These are phyloP conservation scores for Thermophis baileyi DNA, from an alignment of 2,113 vertebrate genomes.

Conservation along the genomic window DNA sequence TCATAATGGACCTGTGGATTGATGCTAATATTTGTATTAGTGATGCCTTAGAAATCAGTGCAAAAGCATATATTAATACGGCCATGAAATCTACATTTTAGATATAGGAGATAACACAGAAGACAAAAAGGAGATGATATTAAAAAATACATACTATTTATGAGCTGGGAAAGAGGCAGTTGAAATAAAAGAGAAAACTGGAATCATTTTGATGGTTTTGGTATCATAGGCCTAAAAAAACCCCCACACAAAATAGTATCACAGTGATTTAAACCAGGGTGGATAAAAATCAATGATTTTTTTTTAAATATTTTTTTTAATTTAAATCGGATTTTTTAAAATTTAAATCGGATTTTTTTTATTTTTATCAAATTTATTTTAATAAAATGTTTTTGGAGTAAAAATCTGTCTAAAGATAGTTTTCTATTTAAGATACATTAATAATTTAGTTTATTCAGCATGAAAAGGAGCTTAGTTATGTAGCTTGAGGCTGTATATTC, in stretches of 20 bases:
- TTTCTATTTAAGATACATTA: too few relatives aligned
- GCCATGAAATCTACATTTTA: neutral
- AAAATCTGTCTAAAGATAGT: too few relatives aligned
- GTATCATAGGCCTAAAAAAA: neutral
- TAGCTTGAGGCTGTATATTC: too few relatives aligned
- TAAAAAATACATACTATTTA: neutral
- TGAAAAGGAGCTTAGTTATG: too few relatives aligned
- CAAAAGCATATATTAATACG: neutral
- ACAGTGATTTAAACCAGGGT: neutral
- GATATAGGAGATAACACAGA: neutral
- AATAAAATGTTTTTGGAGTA: too few relatives aligned
- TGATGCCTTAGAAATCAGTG: neutral
- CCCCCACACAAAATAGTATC: too few relatives aligned
- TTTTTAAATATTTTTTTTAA: too few relatives aligned
- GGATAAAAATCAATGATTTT: too few relatives aligned
- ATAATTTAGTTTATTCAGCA: too few relatives aligned
- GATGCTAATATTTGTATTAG: neutral
- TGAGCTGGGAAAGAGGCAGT: neutral
- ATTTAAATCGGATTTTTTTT: too few relatives aligned
- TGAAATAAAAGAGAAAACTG: neutral
- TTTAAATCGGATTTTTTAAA: too few relatives aligned
- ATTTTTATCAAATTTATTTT: too few relatives aligned
- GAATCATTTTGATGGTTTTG: neutral
- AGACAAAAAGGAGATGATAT: neutral
- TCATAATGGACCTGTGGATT: neutral